phyloP scores from a whole-genome alignment of 2,797 vertebrate genomes.

The Spinus olivaceus region DNA sequence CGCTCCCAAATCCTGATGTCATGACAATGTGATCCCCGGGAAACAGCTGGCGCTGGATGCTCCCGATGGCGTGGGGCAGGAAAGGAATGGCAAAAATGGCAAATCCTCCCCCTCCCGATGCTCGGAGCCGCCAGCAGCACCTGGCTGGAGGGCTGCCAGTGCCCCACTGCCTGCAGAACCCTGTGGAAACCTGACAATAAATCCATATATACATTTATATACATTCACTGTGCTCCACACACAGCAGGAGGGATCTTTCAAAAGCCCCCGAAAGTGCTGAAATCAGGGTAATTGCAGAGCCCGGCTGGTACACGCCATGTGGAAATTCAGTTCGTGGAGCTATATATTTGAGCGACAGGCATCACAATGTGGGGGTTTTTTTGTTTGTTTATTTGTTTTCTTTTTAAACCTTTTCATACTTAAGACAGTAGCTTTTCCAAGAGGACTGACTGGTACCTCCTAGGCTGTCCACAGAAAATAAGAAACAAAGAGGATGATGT shows the following conservation, averaged over 20 bases:
- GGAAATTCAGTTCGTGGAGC: accelerated
- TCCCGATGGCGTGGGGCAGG: background rate
- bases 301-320: accelerated
- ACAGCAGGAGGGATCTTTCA: background rate
- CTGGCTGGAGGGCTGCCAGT: background rate
- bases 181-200: accelerated
- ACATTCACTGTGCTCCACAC: background rate
- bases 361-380: accelerated
- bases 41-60: background rate
- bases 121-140: background rate
- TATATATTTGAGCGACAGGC: accelerated
- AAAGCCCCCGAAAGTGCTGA: background rate
- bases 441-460: background rate
- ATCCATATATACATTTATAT: accelerated
- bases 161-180: background rate
- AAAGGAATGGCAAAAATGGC: background rate
- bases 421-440: background rate
- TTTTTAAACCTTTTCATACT: background rate
- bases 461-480: background rate
- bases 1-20: conserved; percentile 3
- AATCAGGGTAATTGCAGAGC: background rate
- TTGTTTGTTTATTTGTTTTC: background rate
- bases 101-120: background rate
- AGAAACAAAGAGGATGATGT: background rate
- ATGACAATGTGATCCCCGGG: background rate